These are phyloP conservation scores for Eulemur coronatus DNA, from an alignment of 2,797 vertebrate genomes.

Conservation along the genomic window DNA sequence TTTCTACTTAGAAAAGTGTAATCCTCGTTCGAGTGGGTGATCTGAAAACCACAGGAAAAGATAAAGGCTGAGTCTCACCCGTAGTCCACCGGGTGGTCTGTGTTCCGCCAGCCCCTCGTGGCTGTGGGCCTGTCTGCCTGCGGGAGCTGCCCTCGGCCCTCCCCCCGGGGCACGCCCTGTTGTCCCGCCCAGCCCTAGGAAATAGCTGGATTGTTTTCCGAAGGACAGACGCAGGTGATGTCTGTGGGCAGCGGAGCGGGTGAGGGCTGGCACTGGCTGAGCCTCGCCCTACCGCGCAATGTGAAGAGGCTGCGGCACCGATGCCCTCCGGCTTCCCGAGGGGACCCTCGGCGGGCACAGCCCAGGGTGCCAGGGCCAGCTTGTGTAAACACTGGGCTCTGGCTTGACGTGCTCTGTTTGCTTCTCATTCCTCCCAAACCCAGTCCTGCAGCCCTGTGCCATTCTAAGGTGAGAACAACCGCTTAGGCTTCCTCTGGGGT, in stretches of 20 bases:
- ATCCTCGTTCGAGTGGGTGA: rapidly evolving
- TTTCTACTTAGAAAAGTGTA: not conserved
- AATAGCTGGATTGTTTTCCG: not conserved
- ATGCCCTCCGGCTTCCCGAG: rapidly evolving
- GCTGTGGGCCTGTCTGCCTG: not conserved
- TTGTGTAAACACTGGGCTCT: rapidly evolving
- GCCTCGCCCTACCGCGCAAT: rapidly evolving
- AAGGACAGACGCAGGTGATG: not conserved
- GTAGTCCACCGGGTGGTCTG: rapidly evolving
- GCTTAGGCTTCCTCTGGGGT: not conserved
- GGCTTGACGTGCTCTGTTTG: rapidly evolving
- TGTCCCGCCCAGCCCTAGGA: not conserved
- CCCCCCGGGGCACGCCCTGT: rapidly evolving
- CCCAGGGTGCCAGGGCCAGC: rapidly evolving
- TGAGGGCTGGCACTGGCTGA: rapidly evolving
- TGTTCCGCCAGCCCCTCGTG: rapidly evolving
- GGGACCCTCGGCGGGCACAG: not conserved
- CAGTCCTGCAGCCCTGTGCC: rapidly evolving
- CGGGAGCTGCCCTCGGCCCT: rapidly evolving
- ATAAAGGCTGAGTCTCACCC: rapidly evolving
- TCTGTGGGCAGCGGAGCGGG: not conserved
- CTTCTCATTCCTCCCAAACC: not conserved
- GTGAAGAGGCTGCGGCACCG: rapidly evolving
- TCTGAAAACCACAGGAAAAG: not conserved
- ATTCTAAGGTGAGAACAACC: not conserved